phyloP scores from a whole-genome alignment of 2,797 vertebrate genomes.

The Meriones psammophilus region DNA sequence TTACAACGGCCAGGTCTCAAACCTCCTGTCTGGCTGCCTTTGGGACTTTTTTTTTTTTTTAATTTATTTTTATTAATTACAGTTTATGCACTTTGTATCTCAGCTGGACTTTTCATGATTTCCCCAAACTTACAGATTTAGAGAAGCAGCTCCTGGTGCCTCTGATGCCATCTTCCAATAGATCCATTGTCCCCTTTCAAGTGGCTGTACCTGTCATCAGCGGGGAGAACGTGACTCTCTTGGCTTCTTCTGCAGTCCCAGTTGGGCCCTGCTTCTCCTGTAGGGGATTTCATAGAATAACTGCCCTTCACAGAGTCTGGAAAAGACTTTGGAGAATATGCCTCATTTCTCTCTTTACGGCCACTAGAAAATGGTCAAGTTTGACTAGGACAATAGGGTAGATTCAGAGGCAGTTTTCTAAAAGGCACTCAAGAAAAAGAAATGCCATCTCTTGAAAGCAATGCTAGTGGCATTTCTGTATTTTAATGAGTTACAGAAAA shows the following conservation, averaged over 20 bases:
- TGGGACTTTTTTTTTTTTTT: not conserved
- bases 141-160: conserved; percentile 5
- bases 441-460: conserved; percentile 32
- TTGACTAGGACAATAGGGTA: conserved; percentile 41
- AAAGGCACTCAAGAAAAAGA: conserved; percentile 54
- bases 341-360: not conserved
- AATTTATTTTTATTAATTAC: too few species aligned
- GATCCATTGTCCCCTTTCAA: not conserved
- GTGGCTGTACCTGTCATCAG: not conserved
- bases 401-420: conserved; percentile 24
- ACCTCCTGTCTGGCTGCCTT: conserved; percentile 47
- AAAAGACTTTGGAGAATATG: conserved; percentile 38
- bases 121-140: conserved; percentile 43
- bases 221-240: not conserved
- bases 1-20: not conserved
- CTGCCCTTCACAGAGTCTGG: not conserved
- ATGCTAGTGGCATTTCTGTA: not conserved
- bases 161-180: not conserved
- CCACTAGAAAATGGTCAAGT: not conserved
- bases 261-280: not conserved
- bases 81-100: too few species aligned
- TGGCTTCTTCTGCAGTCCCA: not conserved
- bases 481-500: conserved; percentile 52
- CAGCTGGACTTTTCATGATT: not conserved
- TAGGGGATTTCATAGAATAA: conserved; percentile 21